Conservation (phyloP, 2,113 vertebrate genomes). For the Epinephelus lanceolatus region DNA sequence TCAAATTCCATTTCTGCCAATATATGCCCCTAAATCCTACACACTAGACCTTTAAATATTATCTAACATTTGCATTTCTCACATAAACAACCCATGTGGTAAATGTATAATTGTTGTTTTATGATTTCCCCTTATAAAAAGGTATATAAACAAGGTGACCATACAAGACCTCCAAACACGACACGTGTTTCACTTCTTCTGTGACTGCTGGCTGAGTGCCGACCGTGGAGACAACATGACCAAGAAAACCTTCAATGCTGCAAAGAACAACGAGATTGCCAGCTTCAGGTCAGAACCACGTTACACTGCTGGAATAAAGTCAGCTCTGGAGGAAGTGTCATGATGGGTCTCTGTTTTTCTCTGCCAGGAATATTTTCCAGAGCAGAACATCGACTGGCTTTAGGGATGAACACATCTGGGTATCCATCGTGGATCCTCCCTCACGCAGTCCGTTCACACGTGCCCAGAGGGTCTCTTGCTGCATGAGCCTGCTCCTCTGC, state of each 20-base stretch:
- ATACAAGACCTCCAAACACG: constrained; percentile 83
- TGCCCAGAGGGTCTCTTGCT: constrained; percentile 87
- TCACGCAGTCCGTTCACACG: constrained; percentile 86
- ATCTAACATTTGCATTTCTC: background rate
- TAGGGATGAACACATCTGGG: constrained; percentile 88
- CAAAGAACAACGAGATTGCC: constrained; percentile 83
- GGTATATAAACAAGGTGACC: constrained; percentile 84
- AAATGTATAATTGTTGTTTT: background rate
- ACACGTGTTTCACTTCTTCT: constrained; percentile 83
- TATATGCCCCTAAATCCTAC: too few relatives aligned
- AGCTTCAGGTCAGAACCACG: constrained; percentile 82
- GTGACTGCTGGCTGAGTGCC: constrained; percentile 83
- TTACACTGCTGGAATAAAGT: background rate
- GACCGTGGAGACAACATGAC: constrained; percentile 75
- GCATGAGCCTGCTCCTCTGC: constrained; percentile 88
- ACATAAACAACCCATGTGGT: background rate
- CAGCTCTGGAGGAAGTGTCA: background rate
- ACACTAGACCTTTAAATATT: too few relatives aligned
- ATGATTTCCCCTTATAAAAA: constrained; percentile 37
- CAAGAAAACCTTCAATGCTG: constrained; percentile 84
- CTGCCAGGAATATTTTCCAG: constrained; percentile 86
- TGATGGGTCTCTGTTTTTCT: background rate
- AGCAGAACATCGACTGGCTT: constrained; percentile 85
- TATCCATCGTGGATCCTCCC: constrained; percentile 86
- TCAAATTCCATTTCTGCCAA: too few relatives aligned